A percentile compares a stretch with the other conserved stretches of the same genome.
phyloP scores from a whole-genome alignment of 2,113 vertebrate genomes.

The Notiomystis cincta region DNA sequence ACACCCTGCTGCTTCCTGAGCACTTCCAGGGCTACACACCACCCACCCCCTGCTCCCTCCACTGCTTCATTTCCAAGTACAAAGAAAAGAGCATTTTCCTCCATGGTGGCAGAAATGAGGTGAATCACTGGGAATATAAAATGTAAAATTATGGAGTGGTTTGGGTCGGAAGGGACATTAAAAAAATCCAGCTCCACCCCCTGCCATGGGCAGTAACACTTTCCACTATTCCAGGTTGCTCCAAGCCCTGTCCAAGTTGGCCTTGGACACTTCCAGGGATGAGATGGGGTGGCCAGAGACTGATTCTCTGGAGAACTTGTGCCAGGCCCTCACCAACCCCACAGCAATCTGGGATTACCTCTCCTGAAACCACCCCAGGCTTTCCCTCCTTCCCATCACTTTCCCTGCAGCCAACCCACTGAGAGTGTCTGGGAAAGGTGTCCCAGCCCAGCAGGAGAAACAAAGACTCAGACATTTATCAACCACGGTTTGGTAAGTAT shows the following conservation, averaged over 20 bases:
- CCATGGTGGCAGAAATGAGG: background rate
- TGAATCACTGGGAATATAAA: background rate
- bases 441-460: fast-evolving
- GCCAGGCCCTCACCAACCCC: background rate
- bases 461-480: background rate
- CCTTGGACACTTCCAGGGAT: background rate
- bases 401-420: background rate
- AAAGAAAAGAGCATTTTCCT: background rate
- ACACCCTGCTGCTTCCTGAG: background rate
- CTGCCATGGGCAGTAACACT: background rate
- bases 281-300: background rate
- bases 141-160: background rate
- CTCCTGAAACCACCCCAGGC: background rate
- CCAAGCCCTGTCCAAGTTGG: background rate
- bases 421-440: background rate
- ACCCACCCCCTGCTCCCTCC: background rate
- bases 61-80: background rate
- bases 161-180: background rate
- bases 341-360: background rate
- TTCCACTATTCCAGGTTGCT: background rate
- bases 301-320: background rate
- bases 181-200: fast-evolving
- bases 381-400: too few species aligned
- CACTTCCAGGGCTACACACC: background rate
- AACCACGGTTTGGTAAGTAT: fast-evolving